Evolutionary conservation across 30 jellyfish, hydroid and myxozoan species (phyloP).

Genomic region (Catostylus mosaicus): DNA sequence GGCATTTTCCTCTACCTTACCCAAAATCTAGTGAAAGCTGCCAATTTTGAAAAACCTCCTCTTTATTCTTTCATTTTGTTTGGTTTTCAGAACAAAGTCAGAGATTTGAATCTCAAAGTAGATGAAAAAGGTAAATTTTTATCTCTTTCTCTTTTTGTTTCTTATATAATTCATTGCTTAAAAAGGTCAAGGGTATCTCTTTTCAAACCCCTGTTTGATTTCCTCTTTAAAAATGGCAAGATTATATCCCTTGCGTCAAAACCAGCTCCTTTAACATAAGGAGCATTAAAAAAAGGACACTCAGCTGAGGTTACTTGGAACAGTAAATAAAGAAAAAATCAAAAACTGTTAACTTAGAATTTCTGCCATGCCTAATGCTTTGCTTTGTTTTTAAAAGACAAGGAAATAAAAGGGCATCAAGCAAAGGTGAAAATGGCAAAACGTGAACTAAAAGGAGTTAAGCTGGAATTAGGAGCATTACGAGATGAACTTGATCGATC

Average conservation of each 20-base stretch:
- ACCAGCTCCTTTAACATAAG: background rate
- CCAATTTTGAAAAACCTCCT: too few relatives aligned
- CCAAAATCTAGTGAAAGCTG: too few relatives aligned
- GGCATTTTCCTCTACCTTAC: too few relatives aligned
- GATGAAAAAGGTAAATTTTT: slow-evolving; percentile 33
- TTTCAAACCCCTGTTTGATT: background rate
- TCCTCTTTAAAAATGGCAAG: background rate
- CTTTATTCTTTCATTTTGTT: background rate
- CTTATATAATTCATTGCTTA: too few relatives aligned
- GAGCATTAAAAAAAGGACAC: background rate
- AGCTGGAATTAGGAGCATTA: slow-evolving; percentile 39
- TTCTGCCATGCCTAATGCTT: background rate
- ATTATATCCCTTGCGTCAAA: background rate
- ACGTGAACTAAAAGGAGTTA: slow-evolving; percentile 22
- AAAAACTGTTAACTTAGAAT: background rate
- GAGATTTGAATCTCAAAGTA: background rate
- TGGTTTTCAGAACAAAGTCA: slow-evolving; percentile 11
- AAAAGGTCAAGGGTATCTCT: too few relatives aligned
- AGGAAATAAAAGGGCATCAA: slow-evolving; percentile 33
- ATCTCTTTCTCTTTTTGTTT: too few relatives aligned
- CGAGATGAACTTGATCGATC: slow-evolving; percentile 33
- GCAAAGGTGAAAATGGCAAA: slow-evolving; percentile 24
- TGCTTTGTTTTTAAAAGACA: slow-evolving; percentile 18
- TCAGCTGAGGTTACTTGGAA: background rate
- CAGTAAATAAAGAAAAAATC: background rate